phyloP scores from a whole-genome alignment of 2,797 vertebrate genomes.

The Naso thynnoides region DNA sequence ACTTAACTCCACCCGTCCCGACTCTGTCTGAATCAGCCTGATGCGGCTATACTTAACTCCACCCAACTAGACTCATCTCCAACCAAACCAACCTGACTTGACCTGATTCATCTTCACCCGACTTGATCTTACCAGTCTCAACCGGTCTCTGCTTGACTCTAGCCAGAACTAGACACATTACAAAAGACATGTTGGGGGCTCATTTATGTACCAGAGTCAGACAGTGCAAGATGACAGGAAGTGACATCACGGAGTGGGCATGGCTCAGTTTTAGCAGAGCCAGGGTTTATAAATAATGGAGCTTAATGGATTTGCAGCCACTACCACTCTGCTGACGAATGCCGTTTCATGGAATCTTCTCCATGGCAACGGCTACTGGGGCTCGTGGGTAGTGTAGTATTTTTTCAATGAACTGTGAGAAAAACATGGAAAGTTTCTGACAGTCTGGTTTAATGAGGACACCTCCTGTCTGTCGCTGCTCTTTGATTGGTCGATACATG shows the following conservation, averaged over 20 bases:
- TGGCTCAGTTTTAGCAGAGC: neutral
- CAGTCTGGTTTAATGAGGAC: neutral
- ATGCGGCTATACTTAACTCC: neutral
- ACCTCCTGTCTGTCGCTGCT: neutral
- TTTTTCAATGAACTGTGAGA: too few relatives aligned
- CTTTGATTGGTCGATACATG: constrained; percentile 10
- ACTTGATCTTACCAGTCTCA: too few relatives aligned
- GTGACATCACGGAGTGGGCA: constrained; percentile 8
- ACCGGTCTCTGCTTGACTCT: too few relatives aligned
- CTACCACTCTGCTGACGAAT: neutral
- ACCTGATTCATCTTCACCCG: neutral
- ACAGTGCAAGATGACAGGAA: neutral
- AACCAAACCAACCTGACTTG: neutral
- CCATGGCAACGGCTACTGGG: neutral
- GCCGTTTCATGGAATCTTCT: neutral
- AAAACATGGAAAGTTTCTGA: neutral
- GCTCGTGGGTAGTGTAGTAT: constrained; percentile 12
- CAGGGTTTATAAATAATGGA: constrained; percentile 13
- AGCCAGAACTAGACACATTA: too few relatives aligned
- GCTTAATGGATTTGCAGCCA: neutral
- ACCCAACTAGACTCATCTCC: too few relatives aligned
- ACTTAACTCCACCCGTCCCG: too few relatives aligned
- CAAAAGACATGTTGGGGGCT: too few relatives aligned
- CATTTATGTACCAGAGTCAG: neutral
- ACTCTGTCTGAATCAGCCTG: too few relatives aligned